Evolutionary conservation across 37 sponge, comb jelly and placozoan genomes (phyloP), one percentile per base, ranked within the genome.

Genomic region (Ianthella basta): DNA sequence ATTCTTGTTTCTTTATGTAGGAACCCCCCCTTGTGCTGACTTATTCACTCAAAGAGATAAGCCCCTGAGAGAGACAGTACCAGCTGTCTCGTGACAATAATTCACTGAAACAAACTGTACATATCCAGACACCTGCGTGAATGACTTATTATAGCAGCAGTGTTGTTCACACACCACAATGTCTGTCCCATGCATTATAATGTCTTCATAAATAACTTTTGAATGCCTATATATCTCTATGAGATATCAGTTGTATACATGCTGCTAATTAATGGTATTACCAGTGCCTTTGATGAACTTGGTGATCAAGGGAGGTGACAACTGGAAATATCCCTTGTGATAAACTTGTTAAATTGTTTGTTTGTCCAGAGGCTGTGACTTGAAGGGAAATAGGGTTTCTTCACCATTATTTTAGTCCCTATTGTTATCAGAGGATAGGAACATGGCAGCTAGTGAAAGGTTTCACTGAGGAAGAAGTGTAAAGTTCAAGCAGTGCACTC

Each of bases 1-100:
- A 18, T 20, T 36, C 59, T 61, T 70, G 32, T 37, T 24, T 38
- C 0, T 55, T 41, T 35, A 60, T 80, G 36, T 78, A 91, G 88
- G 87, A 88, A 13, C 86, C 92, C 56, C 92, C 92, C 33, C 65
- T 92, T 36, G 50, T 88, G 0, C 80, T 92, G 14, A 80, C 82
- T 39, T 92, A 88, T 36, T 79, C 61, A n/a, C 84, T 88, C 33
- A 87, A 85, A 70, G 82, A 83, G 32, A 53, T 40, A 3, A 41
- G 14, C 54, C 25, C 21, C 18, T 75, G 78, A 75, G 18, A 30
- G 78, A 75, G 18, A 30, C 34, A 16, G 1, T 69, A 30, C 10
- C 66, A 16, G 66, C 66, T 30, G 27, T 64, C 27, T 64, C 27
- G 66, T 64, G 29, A 64, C n/a, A 16, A 10, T 30, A 64, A 64